phyloP scores from a whole-genome alignment of 2,888 invertebrate genomes.

The Agonopterix heracliana region DNA sequence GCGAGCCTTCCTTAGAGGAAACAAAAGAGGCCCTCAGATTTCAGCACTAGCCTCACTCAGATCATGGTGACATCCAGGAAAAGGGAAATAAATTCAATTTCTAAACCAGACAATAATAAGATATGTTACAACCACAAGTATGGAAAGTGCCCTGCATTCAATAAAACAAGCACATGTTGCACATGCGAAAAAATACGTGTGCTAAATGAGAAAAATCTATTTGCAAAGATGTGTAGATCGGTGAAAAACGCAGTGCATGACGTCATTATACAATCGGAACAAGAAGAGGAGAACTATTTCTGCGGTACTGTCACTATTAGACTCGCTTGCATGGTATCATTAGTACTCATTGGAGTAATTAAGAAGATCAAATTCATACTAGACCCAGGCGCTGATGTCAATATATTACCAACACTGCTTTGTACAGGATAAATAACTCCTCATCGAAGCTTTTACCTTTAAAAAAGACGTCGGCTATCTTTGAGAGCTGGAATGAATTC shows the following conservation, averaged over 20 bases:
- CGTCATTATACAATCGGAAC: neutral
- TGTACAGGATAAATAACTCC: neutral
- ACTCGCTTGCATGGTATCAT: neutral
- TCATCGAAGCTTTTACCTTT: neutral
- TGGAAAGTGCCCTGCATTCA: slow-evolving; percentile 1
- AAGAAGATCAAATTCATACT: neutral
- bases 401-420: neutral
- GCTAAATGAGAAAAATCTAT: slow-evolving; percentile 1
- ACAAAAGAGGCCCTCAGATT: neutral
- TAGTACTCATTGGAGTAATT: neutral
- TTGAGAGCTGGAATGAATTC: neutral
- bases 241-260: too few relatives aligned
- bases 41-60: neutral
- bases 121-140: neutral
- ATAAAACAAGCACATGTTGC: too few relatives aligned
- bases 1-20: neutral
- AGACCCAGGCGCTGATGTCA: neutral
- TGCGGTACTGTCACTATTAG: neutral
- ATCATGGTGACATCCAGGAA: neutral
- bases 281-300: neutral
- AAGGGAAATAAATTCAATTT: neutral
- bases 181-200: too few relatives aligned
- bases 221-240: neutral
- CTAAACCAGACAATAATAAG: neutral
- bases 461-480: neutral